phyloP scores from a whole-genome alignment of 2,888 invertebrate species.

The Eilema depressum region DNA sequence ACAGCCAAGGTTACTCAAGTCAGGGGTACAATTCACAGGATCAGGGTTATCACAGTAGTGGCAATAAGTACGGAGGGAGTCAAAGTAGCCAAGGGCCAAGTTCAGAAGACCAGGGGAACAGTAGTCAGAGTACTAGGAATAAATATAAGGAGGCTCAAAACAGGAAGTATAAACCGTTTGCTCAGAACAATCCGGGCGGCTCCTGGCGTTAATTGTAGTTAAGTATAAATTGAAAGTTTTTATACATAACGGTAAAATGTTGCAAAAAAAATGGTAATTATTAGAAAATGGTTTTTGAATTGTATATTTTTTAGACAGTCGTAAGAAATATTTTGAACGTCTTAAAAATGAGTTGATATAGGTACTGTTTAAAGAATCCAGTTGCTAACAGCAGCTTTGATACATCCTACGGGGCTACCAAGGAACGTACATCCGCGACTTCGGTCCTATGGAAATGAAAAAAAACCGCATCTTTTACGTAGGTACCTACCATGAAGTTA shows the following conservation, averaged over 20 bases:
- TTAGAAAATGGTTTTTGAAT: neutral
- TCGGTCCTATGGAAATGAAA: neutral
- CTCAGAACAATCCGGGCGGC: slow-evolving; percentile 45
- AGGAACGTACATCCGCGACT: neutral
- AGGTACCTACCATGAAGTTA: neutral
- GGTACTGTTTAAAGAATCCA: neutral
- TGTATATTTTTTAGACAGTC: neutral
- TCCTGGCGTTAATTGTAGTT: slow-evolving; percentile 36
- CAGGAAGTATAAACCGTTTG: slow-evolving; percentile 23
- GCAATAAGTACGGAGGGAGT: slow-evolving; percentile 26
- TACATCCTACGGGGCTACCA: neutral
- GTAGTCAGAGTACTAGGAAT: slow-evolving; percentile 33
- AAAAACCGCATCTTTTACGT: neutral
- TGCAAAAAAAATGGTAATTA: neutral
- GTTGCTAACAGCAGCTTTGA: neutral
- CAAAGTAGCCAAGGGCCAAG: slow-evolving; percentile 38
- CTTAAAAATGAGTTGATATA: neutral
- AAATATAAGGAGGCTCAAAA: slow-evolving; percentile 40
- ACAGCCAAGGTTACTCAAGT: slow-evolving; percentile 45
- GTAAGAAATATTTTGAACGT: neutral
- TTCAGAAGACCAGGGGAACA: slow-evolving; percentile 41
- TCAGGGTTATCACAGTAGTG: slow-evolving; percentile 40
- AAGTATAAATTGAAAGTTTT: neutral
- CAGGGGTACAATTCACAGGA: slow-evolving; percentile 31
- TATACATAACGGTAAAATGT: slow-evolving; percentile 4